Evolutionary conservation across 2,797 vertebrate species (phyloP).

Genomic region (Podarcis siculus): DNA sequence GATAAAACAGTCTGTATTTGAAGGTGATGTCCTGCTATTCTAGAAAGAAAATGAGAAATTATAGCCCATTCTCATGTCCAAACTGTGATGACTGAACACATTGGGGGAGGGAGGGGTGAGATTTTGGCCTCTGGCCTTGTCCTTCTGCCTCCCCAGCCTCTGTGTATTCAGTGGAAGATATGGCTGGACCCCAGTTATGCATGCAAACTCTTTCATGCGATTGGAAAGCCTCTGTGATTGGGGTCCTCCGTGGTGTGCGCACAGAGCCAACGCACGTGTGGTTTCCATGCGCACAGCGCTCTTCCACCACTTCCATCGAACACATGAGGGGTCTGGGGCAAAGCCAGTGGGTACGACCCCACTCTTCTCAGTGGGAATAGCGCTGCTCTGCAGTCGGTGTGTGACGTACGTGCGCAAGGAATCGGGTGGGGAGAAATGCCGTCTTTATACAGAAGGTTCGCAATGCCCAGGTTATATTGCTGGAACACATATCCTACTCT

Average conservation of each 20-base stretch:
- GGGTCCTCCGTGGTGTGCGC: neutral
- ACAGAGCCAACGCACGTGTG: neutral
- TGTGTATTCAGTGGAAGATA: neutral
- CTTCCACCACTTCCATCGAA: neutral
- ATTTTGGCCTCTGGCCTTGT: neutral
- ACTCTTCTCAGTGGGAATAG: neutral
- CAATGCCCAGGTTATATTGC: conserved; percentile 78
- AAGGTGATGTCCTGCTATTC: conserved; percentile 59
- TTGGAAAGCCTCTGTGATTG: neutral
- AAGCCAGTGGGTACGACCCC: neutral
- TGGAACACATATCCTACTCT: conserved; percentile 70
- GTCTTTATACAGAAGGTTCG: conserved; percentile 79
- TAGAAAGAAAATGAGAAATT: conserved; percentile 55
- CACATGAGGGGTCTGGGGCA: neutral
- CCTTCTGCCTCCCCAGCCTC: neutral
- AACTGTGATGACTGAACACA: neutral
- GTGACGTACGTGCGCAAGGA: no score
- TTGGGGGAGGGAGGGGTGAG: neutral
- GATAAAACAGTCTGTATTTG: conserved; percentile 55
- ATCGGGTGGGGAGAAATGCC: conserved; percentile 61
- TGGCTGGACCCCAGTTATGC: neutral
- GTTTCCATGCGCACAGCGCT: neutral
- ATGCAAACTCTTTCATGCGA: neutral
- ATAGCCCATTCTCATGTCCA: neutral
- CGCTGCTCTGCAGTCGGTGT: conserved; percentile 30